Percentiles rank a stretch among this genome's conserved stretches.
phyloP scores from a whole-genome alignment of 2,888 invertebrate genomes.

The Sabellastarte sp. region DNA sequence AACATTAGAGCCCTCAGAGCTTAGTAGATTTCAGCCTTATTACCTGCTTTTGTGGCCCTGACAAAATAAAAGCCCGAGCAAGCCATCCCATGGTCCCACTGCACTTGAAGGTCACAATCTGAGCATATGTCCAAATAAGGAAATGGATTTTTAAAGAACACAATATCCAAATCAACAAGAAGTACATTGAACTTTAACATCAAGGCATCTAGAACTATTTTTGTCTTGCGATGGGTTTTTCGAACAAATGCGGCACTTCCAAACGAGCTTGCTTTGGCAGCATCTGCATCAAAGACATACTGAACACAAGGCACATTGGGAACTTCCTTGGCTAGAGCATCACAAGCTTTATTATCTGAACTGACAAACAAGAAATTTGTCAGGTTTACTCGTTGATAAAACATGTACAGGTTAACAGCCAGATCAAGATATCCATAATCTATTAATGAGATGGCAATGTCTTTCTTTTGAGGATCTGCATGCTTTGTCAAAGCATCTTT shows the following conservation, averaged over 20 bases:
- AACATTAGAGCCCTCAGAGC: too few species aligned
- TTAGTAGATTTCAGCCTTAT: too few species aligned
- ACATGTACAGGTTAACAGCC: conserved; percentile 6
- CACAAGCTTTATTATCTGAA: background rate
- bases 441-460: too few species aligned
- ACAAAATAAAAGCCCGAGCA: conserved; percentile 4
- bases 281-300: background rate
- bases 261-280: background rate
- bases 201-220: conserved; percentile 4
- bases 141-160: conserved; percentile 9
- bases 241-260: conserved; percentile 4
- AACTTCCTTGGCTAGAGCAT: background rate
- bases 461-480: too few species aligned
- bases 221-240: conserved; percentile 4
- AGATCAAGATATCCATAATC: conserved; percentile 3
- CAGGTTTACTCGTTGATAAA: background rate
- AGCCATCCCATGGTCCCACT: background rate
- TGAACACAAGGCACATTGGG: background rate
- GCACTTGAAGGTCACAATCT: conserved; percentile 5
- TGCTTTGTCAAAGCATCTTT: too few species aligned
- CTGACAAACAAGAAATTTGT: conserved; percentile 5
- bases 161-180: conserved; percentile 8
- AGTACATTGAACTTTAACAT: background rate
- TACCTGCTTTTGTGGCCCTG: too few species aligned
- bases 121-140: background rate